Conservation (phyloP, 2,797 vertebrate species). For the Bucorvus abyssinicus region DNA sequence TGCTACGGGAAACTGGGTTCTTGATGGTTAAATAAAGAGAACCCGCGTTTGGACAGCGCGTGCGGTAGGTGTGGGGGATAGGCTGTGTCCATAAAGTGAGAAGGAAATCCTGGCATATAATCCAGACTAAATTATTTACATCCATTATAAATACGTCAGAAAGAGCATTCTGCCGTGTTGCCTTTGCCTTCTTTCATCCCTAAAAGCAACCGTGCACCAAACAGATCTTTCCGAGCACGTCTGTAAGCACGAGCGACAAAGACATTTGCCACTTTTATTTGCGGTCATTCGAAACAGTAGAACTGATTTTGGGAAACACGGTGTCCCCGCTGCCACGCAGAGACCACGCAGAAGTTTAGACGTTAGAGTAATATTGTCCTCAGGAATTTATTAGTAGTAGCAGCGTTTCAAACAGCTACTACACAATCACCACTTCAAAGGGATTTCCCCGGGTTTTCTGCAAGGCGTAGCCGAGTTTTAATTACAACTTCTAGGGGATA, state of each 20-base stretch:
- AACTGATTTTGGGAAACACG: neutral
- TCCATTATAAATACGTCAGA: conserved; percentile 20
- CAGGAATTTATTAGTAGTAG: neutral
- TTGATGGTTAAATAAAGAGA: neutral
- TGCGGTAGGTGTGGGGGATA: neutral
- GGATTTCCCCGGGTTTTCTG: neutral
- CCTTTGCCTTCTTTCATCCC: neutral
- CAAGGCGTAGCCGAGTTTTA: neutral
- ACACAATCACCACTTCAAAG: neutral
- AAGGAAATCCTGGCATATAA: neutral
- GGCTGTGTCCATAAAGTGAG: neutral
- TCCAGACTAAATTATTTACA: conserved; percentile 48
- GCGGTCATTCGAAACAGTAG: neutral
- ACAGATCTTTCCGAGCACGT: neutral
- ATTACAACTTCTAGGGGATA: neutral
- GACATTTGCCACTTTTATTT: neutral
- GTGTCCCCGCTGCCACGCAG: neutral
- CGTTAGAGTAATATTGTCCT: neutral
- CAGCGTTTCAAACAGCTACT: conserved; percentile 10
- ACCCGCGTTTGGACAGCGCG: rapidly evolving
- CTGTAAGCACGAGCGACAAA: neutral
- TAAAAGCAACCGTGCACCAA: neutral
- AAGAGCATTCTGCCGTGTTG: neutral
- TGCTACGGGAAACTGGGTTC: neutral
- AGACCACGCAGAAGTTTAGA: neutral